Base-by-base conservation (phyloP, 1,140 invertebrate genomes). In the Nymphalis io region DNA sequence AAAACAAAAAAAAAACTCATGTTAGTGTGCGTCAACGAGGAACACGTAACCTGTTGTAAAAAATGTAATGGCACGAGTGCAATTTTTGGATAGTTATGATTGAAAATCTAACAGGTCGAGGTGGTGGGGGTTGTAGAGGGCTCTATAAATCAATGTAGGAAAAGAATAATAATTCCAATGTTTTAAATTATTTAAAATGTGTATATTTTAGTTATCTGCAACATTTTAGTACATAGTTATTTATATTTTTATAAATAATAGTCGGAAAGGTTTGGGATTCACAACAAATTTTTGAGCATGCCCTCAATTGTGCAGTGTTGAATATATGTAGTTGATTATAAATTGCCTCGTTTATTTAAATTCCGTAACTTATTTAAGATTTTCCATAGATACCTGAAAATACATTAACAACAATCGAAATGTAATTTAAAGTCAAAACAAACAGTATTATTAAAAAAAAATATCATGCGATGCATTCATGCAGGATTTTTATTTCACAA, bases 401-500 rank as follows among this genome's bases (percentile, higher is more conserved):
- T 20, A 62, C 27, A 62, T 46, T 20, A 39, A 39, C 33, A n/a
- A 16, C 18, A 53, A 53, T 51, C 33, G 48, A 38, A 53, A 62
- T 62, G 23, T 55, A 27, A 23, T 55, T 55, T 46, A 53, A 20
- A 20, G 10, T 8, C 16, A 51, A 48, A 21, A 21, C 81, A 87
- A 83, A 87, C 78, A 81, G 75, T 78, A 85, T 80, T 82, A 81
- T 81, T 83, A 81, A 80, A 81, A 83, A 60, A 78, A 74, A 65
- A 78, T 83, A 84, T 71, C 88, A 90, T 90, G 88, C 88, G 80
- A 81, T 83, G 78, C 79, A 83, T 70, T 74, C 87, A 88, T 88
- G 87, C 87, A 76, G 69, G 53, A 79, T 79, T 77, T 70, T 70
- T 75, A 76, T 68, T 67, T 79, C 51, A 77, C 60, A 78, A 68